Evolutionary conservation across 2,888 invertebrate species (phyloP), one percentile per base, ranked within the genome.

Genomic region (Malthinus seriepunctatus): DNA sequence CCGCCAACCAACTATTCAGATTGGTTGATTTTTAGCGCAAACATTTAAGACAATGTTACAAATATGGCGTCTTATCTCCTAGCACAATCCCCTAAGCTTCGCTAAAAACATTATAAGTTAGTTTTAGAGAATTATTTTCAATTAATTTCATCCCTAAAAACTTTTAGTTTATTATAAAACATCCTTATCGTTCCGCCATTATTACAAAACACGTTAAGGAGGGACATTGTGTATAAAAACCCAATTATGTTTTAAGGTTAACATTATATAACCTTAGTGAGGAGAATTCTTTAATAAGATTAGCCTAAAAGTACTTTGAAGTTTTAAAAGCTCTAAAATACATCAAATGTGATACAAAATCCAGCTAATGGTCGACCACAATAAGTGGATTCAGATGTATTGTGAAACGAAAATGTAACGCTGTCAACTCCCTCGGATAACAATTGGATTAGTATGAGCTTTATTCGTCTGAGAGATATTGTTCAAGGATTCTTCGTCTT

Each of bases 371-470:
- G 58, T 39, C 58, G 58, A 54, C 62, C 58, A 52, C 52, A 54
- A 56, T 58, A 55, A 62, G 62, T 59, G 59, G 62, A 62, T 62
- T 62, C 56, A 56, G 51, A 58, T 62, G 62, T 62, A 62, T 62
- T 62, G 51, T 62, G 50, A 58, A 58, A 65, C 61, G 65, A 60
- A 63, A 64, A 63, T 63, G 53, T 61, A 62, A 48, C 61, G 57
- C 63, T 63, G 65, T 62, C 67, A 63, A 60, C 63, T 63, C 56
- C 23, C 23, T 23, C 33, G 61, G 58, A 62, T 61, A 60, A 62
- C 65, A 67, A 65, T 67, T 64, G 67, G 67, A 64, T 67, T 65
- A 64, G 62, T 58, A 62, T 55, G 60, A 60, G 58, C 56, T 58
- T 56, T 59, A 56, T 58, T 61, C 51, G 60, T 63, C 64, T 62